Conservation (phyloP, 37 sponge, comb jelly and placozoan species). For the Hormiphora californensis region DNA sequence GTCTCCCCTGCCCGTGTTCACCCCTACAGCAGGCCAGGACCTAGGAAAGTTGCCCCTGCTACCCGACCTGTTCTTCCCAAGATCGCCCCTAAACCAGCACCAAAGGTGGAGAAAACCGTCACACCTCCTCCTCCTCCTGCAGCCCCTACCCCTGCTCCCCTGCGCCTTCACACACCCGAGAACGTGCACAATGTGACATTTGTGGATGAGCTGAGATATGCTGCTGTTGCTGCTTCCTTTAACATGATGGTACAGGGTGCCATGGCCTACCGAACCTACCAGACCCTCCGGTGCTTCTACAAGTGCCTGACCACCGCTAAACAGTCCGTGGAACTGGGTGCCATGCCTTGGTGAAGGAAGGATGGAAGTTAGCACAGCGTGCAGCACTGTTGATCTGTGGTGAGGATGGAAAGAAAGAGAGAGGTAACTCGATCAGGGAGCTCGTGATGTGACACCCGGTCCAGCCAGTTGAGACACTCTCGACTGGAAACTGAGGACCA, state of each 20-base stretch:
- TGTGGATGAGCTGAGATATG: slow-evolving; percentile 16
- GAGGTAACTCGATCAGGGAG: too few relatives aligned
- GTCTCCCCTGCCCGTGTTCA: not conserved
- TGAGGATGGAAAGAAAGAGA: too few relatives aligned
- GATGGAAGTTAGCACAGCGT: too few relatives aligned
- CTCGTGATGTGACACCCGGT: too few relatives aligned
- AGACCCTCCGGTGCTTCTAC: slow-evolving; percentile 15
- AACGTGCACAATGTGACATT: not conserved
- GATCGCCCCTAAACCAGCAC: slow-evolving; percentile 16
- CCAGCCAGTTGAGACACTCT: too few relatives aligned
- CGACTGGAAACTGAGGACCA: not conserved
- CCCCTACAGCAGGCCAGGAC: not conserved
- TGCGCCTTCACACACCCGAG: not conserved
- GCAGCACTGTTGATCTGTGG: too few relatives aligned
- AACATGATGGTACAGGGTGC: not conserved
- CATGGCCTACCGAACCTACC: not conserved
- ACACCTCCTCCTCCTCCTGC: not conserved
- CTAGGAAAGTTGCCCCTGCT: not conserved
- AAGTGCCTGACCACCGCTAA: slow-evolving; percentile 21
- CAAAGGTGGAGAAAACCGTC: not conserved
- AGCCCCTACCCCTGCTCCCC: not conserved
- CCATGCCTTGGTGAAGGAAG: slow-evolving; percentile 3
- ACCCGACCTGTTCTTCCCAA: not conserved
- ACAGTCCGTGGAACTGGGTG: not conserved
- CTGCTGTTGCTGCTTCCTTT: not conserved